Base-by-base conservation (phyloP, 1,140 invertebrate species). In the Pogonus chalceus region DNA sequence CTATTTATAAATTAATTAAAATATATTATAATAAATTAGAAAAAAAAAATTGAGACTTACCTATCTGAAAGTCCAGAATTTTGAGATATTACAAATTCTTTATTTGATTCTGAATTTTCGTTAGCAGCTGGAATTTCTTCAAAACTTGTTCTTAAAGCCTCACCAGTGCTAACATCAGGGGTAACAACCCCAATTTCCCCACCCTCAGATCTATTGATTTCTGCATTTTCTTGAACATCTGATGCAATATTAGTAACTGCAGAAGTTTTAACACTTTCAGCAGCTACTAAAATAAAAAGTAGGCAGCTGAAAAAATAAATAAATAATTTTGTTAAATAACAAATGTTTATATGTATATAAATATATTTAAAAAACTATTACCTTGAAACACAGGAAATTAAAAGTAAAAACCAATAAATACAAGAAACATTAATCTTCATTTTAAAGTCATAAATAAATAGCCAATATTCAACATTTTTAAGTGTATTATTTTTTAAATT, bases 381-480 rank as follows among this genome's bases (percentile, higher is more conserved):
- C 78, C 77, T 79, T 50, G 76, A 79, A 35, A 74, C 64, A 56
- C 76, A 67, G 58, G 74, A 77, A 61, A 75, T 74, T 50, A 77
- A 73, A 66, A 80, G 70, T 64, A 79, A 67, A 65, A 71, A 74
- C 72, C 74, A 77, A 67, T 78, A 78, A 58, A 77, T 70, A 54
- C 72, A 67, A 62, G 70, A 69, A 59, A 77, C 65, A 57, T 69
- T 72, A 63, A 74, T 70, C 74, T 72, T 79, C 78, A 80, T 80
- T 63, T 69, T 77, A 72, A 66, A 65, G 68, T 58, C 4, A 20
- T 20, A 49, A 12, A 16, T 54, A 47, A 18, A 48, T 49, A 48
- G 54, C 12, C 18, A 24, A 14, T 48, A 26, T 54, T 50, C 47
- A 54, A 48, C 58, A 59, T 59, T 56, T 54, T 59, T 50, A 26